Percentiles rank a stretch among this genome's conserved stretches.
These are phyloP conservation scores for Caenorhabditis inopinata DNA, from an alignment of 1,140 invertebrate genomes.

Conservation along the genomic window DNA sequence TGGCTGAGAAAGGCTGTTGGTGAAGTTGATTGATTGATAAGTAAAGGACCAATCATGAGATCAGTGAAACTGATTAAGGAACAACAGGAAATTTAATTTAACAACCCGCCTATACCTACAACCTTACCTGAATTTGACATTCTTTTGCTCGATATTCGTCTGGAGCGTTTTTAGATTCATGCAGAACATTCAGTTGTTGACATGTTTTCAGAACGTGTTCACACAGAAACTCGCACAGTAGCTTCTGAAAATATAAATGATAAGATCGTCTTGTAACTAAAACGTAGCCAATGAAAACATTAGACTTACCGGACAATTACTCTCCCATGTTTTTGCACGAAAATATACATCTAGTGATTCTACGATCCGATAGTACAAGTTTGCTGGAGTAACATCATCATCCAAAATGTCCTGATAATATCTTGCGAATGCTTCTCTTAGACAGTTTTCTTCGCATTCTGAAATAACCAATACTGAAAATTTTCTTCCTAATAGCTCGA, in stretches of 20 bases:
- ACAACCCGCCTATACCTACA: too few relatives aligned
- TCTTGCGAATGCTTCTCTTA: not conserved
- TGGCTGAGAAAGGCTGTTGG: not conserved
- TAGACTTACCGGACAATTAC: slow-evolving; percentile 7
- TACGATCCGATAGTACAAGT: not conserved
- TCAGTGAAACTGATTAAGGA: not conserved
- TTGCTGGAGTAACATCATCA: not conserved
- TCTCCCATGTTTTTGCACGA: slow-evolving; percentile 14
- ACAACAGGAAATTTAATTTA: too few relatives aligned
- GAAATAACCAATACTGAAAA: too few relatives aligned
- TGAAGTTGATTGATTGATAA: not conserved
- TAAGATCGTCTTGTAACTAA: not conserved
- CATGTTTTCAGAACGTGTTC: not conserved
- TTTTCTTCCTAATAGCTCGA: too few relatives aligned
- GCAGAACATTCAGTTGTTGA: not conserved
- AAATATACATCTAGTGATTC: not conserved
- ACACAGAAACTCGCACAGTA: not conserved
- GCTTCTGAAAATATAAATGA: not conserved
- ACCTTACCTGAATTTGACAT: not conserved
- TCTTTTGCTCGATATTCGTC: not conserved
- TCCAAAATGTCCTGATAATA: not conserved
- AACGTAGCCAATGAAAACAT: too few relatives aligned
- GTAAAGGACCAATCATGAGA: not conserved
- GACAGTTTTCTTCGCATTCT: not conserved
- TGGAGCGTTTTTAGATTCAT: not conserved